Percentiles rank a stretch among this genome's conserved stretches.
Evolutionary conservation across 2,113 vertebrate genomes (phyloP).

Genomic region (Stegastes partitus): DNA sequence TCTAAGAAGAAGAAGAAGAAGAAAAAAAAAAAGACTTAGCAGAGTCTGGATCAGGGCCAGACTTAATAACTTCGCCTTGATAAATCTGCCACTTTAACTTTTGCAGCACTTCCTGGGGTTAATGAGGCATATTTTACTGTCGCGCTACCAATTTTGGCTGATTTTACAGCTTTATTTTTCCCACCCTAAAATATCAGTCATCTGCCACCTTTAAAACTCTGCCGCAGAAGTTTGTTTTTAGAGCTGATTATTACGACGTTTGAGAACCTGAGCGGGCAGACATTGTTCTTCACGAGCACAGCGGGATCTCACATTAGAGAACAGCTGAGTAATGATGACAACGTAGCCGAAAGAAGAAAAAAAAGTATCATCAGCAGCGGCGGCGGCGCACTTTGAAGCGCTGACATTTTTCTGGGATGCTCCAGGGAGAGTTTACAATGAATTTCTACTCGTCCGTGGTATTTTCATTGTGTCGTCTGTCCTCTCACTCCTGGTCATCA

Average conservation of each 20-base stretch:
- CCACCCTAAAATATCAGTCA: not conserved
- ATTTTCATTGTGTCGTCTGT: not conserved
- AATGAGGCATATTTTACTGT: constrained; percentile 34
- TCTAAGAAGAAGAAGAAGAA: not conserved
- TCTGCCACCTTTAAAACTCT: not conserved
- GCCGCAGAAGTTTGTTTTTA: constrained; percentile 4
- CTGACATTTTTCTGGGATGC: constrained; percentile 41
- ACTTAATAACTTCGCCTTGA: constrained; percentile 8
- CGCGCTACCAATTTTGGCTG: not conserved
- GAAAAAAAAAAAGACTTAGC: not conserved
- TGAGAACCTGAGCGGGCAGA: not conserved
- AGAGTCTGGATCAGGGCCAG: constrained; percentile 16
- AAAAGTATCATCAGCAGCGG: not conserved
- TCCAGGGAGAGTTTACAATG: constrained; percentile 38
- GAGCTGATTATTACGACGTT: constrained; percentile 18
- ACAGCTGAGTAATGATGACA: constrained; percentile 20
- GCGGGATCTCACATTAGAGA: constrained; percentile 17
- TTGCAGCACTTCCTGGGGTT: constrained; percentile 8
- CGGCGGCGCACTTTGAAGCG: constrained; percentile 26
- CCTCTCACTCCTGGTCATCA: constrained; percentile 17
- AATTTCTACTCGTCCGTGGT: constrained; percentile 11
- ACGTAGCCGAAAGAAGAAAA: constrained; percentile 16
- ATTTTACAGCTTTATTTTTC: constrained; percentile 2
- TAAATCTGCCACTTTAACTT: constrained; percentile 16
- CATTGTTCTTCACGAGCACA: not conserved